Percentiles rank a stretch among this genome's conserved stretches.
Conservation (phyloP, 2,113 vertebrate genomes). For the Hippotragus niger region DNA sequence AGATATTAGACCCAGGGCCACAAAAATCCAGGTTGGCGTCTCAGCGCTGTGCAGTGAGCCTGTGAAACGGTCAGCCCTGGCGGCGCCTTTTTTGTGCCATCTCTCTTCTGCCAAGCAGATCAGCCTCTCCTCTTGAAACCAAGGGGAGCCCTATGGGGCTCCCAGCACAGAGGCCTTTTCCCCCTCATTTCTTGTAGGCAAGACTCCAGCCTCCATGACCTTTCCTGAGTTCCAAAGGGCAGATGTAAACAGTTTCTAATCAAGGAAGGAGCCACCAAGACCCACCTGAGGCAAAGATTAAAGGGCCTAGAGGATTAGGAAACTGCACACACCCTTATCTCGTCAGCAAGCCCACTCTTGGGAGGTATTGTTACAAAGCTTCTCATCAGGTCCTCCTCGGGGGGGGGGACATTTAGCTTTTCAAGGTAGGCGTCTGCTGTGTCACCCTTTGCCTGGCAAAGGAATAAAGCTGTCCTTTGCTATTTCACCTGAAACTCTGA, state of each 20-base stretch:
- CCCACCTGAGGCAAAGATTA: not conserved
- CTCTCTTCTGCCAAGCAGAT: not conserved
- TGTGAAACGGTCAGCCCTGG: accelerated
- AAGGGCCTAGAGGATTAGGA: not conserved
- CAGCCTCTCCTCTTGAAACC: not conserved
- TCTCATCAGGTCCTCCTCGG: not conserved
- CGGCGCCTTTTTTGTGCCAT: accelerated
- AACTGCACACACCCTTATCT: not conserved
- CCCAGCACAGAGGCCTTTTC: not conserved
- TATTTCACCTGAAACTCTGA: not conserved
- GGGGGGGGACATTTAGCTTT: not conserved
- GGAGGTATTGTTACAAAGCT: not conserved
- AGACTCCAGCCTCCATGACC: not conserved
- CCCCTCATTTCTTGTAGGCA: not conserved
- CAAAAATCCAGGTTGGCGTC: not conserved
- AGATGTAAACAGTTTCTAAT: not conserved
- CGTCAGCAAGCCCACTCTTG: not conserved
- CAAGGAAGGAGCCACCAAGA: not conserved
- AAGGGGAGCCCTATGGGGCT: not conserved
- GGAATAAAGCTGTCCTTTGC: not conserved
- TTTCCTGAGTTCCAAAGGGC: not conserved
- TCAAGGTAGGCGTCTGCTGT: not conserved
- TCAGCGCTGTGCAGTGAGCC: accelerated
- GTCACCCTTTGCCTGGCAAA: not conserved
- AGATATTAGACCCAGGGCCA: not conserved